These are phyloP conservation scores for Thamnophis sirtalis DNA, from an alignment of 2,113 vertebrate genomes.

Conservation along the genomic window DNA sequence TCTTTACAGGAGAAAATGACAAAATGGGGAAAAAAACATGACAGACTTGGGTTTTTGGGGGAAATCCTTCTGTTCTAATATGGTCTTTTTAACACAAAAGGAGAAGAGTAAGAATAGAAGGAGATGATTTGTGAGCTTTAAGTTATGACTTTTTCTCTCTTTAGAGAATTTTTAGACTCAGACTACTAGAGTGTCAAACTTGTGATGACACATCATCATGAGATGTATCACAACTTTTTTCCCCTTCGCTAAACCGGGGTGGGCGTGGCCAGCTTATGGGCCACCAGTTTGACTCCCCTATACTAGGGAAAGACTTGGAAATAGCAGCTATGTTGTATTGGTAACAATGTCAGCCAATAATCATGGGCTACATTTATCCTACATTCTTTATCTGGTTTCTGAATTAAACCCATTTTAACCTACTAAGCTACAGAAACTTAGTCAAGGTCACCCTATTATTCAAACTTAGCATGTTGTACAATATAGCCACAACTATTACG, in stretches of 20 bases:
- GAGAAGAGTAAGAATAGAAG: background rate
- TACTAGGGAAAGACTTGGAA: background rate
- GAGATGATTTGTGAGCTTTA: background rate
- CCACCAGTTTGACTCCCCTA: too few species aligned
- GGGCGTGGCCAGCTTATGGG: too few species aligned
- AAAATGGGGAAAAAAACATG: background rate
- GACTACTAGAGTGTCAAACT: background rate
- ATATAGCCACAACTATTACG: background rate
- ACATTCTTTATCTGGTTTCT: background rate
- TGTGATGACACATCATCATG: accelerated
- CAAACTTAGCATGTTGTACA: background rate
- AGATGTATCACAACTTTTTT: too few species aligned
- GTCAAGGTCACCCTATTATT: background rate
- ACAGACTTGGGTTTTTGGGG: background rate
- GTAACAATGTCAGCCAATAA: background rate
- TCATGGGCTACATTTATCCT: background rate
- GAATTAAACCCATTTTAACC: background rate
- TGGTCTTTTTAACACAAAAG: background rate
- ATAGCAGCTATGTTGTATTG: background rate
- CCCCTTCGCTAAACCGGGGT: too few species aligned
- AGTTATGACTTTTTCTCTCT: background rate
- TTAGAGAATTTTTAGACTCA: background rate
- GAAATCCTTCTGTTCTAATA: background rate
- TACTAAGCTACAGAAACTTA: background rate
- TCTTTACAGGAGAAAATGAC: background rate